Percentiles rank a stretch among this genome's conserved stretches.
phyloP scores from a whole-genome alignment of 2,888 invertebrate genomes.

The Byasa hedistus region DNA sequence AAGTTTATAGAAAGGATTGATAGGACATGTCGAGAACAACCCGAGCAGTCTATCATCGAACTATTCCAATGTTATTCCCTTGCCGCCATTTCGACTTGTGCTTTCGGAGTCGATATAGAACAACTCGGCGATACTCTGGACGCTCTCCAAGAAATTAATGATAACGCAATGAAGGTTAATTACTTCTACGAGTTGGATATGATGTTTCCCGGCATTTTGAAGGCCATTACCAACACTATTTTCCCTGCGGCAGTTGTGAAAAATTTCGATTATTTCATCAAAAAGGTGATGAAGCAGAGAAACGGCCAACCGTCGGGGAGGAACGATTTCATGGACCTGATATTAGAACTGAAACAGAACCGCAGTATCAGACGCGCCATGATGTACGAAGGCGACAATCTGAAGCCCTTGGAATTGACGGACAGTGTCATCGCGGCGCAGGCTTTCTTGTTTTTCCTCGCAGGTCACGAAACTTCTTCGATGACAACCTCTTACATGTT shows the following conservation, averaged over 20 bases:
- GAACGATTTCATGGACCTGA: constrained; percentile 55
- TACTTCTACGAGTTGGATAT: constrained; percentile 34
- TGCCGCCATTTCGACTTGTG: constrained; percentile 40
- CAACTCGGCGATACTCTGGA: background rate
- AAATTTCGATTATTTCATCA: constrained; percentile 44
- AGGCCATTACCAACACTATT: constrained; percentile 37
- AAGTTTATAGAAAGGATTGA: constrained; percentile 33
- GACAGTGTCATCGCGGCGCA: constrained; percentile 1
- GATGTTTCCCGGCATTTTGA: constrained; percentile 51
- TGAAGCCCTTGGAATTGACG: background rate
- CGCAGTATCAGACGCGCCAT: constrained; percentile 38
- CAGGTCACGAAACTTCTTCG: background rate
- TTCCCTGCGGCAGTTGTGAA: constrained; percentile 38
- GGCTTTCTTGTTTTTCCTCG: background rate
- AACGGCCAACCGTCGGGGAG: constrained; percentile 43
- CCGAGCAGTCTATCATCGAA: constrained; percentile 39
- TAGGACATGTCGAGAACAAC: constrained; percentile 7
- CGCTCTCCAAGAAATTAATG: background rate
- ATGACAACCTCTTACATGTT: background rate
- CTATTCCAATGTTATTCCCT: constrained; percentile 46
- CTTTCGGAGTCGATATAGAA: constrained; percentile 45
- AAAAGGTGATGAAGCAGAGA: constrained; percentile 41
- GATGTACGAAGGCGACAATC: constrained; percentile 27
- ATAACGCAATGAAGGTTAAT: constrained; percentile 2
- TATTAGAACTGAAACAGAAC: constrained; percentile 45